These are phyloP conservation scores for Rotaria socialis DNA, from an alignment of 2,888 invertebrate species.

Conservation along the genomic window DNA sequence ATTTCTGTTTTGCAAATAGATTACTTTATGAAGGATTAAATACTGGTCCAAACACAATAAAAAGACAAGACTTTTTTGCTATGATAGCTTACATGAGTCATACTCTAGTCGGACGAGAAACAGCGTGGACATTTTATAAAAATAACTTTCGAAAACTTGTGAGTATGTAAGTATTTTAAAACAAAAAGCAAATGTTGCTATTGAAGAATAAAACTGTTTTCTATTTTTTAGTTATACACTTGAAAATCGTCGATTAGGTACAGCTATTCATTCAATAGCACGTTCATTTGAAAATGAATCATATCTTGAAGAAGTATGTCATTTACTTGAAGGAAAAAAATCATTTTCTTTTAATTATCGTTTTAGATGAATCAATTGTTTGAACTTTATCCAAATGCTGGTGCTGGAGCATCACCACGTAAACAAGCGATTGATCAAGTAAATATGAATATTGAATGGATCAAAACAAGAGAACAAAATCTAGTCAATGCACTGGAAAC, in stretches of 20 bases:
- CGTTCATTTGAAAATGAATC: background rate
- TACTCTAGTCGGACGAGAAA: background rate
- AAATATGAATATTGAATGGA: conserved; percentile 33
- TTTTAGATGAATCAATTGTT: conserved; percentile 22
- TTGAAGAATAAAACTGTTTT: background rate
- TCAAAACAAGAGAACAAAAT: conserved; percentile 12
- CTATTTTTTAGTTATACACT: background rate
- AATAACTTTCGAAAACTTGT: conserved; percentile 31
- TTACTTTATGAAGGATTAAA: background rate
- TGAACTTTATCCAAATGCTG: background rate
- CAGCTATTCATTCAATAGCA: background rate
- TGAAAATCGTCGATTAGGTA: conserved; percentile 20
- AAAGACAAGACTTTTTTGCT: conserved; percentile 6
- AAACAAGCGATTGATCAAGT: conserved; percentile 12
- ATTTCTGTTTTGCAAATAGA: background rate
- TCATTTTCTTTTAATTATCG: background rate
- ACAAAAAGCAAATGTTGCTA: background rate
- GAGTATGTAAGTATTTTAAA: background rate
- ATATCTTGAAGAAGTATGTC: conserved; percentile 3
- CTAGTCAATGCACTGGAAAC: background rate
- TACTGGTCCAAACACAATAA: background rate
- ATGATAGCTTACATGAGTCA: background rate
- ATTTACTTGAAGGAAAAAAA: background rate
- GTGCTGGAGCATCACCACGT: background rate
- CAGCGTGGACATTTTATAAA: background rate